These are phyloP conservation scores for Diadumene lineata DNA, from an alignment of 92 coral and sea anemone genomes.

Conservation along the genomic window DNA sequence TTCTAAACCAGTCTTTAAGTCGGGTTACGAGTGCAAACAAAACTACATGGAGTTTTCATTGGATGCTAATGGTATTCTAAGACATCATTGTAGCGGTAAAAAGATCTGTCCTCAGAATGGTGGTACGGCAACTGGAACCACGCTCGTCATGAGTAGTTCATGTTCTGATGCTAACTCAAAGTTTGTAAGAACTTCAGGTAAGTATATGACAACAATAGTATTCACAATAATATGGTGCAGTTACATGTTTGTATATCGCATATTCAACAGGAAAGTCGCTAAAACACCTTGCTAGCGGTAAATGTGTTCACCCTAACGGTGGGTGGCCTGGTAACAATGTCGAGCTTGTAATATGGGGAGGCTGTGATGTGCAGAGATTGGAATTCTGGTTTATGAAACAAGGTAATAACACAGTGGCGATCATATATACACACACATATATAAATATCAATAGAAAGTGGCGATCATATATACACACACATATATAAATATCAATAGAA, in stretches of 20 bases:
- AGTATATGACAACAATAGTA: not conserved
- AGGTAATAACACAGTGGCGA: too few relatives aligned
- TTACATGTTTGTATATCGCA: not conserved
- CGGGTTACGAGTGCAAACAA: slow-evolving; percentile 43
- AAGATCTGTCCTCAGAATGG: slow-evolving; percentile 63
- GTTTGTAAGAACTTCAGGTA: slow-evolving; percentile 60
- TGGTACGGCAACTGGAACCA: slow-evolving; percentile 35
- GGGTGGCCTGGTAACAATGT: slow-evolving; percentile 26
- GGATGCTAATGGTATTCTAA: slow-evolving; percentile 53
- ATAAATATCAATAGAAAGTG: too few relatives aligned
- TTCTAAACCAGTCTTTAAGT: slow-evolving; percentile 24
- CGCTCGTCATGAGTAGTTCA: slow-evolving; percentile 49
- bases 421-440: too few relatives aligned
- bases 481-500: too few relatives aligned
- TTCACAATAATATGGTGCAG: not conserved
- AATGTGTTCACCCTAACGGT: slow-evolving; percentile 27
- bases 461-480: too few relatives aligned
- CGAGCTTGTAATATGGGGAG: slow-evolving; percentile 14
- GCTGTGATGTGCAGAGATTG: slow-evolving; percentile 10
- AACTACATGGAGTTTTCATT: slow-evolving; percentile 48
- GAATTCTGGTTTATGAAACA: slow-evolving; percentile 30
- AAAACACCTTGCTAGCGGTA: slow-evolving; percentile 30
- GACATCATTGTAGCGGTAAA: slow-evolving; percentile 66
- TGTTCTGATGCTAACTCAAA: slow-evolving; percentile 58
- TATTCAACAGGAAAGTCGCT: slow-evolving; percentile 29